phyloP scores from a whole-genome alignment of 2,113 vertebrate genomes.

The Meles meles region DNA sequence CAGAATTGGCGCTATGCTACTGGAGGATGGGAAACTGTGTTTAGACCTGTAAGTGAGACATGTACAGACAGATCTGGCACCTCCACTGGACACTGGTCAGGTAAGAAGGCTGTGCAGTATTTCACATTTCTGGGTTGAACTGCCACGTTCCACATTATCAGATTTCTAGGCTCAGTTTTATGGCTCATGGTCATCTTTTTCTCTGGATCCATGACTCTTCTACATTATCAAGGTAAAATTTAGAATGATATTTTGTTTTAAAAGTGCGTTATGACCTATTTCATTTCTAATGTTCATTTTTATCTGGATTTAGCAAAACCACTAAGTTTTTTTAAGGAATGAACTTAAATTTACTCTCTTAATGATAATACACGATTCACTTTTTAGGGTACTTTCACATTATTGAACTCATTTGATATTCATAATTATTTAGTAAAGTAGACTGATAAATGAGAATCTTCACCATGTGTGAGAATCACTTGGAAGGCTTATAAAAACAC shows the following conservation, averaged over 20 bases:
- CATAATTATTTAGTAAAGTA: not conserved
- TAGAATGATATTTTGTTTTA: not conserved
- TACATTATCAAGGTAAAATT: not conserved
- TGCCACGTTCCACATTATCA: not conserved
- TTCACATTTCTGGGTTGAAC: not conserved
- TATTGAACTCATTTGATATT: constrained; percentile 30
- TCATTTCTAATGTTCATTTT: constrained; percentile 39
- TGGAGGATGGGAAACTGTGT: constrained; percentile 97
- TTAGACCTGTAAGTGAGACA: constrained; percentile 95
- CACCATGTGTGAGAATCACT: not conserved
- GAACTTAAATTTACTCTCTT: not conserved
- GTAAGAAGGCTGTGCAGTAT: constrained; percentile 77
- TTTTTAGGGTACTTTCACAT: constrained; percentile 9
- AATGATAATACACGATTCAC: not conserved
- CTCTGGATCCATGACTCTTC: not conserved
- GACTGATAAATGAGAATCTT: not conserved
- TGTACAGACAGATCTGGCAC: constrained; percentile 93
- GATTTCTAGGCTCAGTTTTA: not conserved
- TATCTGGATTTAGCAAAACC: not conserved
- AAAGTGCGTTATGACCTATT: constrained; percentile 18
- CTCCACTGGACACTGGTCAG: constrained; percentile 96
- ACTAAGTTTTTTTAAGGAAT: not conserved
- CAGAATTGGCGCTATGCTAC: constrained; percentile 98
- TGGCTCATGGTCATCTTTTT: not conserved
- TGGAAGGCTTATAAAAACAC: not conserved